These are phyloP conservation scores for Myiozetetes cayanensis DNA, from an alignment of 2,113 vertebrate species.

Conservation along the genomic window DNA sequence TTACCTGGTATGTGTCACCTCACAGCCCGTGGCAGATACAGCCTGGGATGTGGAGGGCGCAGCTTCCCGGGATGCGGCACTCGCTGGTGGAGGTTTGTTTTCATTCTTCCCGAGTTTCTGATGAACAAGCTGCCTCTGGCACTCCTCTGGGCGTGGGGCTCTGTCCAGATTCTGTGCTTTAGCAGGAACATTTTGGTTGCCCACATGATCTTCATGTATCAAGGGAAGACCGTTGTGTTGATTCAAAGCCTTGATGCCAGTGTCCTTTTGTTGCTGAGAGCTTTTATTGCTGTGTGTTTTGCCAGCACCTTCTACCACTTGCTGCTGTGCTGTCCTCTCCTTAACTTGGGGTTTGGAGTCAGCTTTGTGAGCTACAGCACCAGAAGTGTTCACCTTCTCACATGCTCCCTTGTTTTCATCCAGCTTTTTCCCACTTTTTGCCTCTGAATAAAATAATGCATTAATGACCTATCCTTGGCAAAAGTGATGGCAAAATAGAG, in stretches of 20 bases:
- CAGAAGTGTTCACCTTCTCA: conserved; percentile 5
- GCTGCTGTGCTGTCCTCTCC: not conserved
- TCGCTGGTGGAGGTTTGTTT: not conserved
- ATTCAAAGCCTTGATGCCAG: not conserved
- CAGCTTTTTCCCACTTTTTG: not conserved
- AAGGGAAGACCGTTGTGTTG: conserved; percentile 1
- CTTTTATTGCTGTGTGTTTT: not conserved
- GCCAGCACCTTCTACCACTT: not conserved
- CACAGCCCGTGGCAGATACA: not conserved
- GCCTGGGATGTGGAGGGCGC: conserved; percentile 10
- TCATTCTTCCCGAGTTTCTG: conserved; percentile 1
- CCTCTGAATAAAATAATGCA: conserved; percentile 21
- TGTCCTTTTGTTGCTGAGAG: conserved; percentile 1
- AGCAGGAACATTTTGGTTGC: not conserved
- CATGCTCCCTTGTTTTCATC: conserved; percentile 1
- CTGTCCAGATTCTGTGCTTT: not conserved
- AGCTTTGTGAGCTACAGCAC: not conserved
- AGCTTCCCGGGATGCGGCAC: not conserved
- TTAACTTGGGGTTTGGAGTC: not conserved
- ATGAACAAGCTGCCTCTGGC: not conserved
- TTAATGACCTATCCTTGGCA: not conserved
- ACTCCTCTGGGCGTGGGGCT: not conserved
- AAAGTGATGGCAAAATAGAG: not conserved
- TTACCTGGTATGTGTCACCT: conserved; percentile 65
- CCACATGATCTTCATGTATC: not conserved